Conservation (phyloP, 2,797 vertebrate genomes). For the Clarias platycephalus region DNA sequence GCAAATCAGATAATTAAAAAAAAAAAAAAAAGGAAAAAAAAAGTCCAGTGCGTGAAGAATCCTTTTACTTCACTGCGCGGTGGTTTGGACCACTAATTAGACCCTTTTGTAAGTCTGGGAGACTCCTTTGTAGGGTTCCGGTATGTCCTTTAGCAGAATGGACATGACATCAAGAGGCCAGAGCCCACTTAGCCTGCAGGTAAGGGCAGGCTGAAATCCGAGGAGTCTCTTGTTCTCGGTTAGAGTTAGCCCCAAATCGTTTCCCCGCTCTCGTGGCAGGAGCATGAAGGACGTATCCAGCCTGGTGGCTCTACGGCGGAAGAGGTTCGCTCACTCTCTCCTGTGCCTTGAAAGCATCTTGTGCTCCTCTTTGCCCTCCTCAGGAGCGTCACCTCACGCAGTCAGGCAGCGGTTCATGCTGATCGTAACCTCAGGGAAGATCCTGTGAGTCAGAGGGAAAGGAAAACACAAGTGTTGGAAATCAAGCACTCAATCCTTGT, state of each 20-base stretch:
- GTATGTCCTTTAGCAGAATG: conserved; percentile 75
- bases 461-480: not conserved
- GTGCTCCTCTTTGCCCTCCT: conserved; percentile 34
- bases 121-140: conserved; percentile 78
- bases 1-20: conserved; percentile 56
- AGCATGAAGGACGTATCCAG: conserved; percentile 76
- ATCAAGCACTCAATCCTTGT: not conserved
- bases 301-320: conserved; percentile 46
- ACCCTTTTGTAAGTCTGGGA: conserved; percentile 79
- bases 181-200: conserved; percentile 72
- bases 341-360: conserved; percentile 35
- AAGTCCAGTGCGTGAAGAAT: conserved; percentile 72
- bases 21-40: conserved; percentile 53
- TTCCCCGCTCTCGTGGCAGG: conserved; percentile 64
- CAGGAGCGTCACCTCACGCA: conserved; percentile 40
- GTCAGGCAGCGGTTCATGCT: conserved; percentile 44
- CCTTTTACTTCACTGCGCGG: conserved; percentile 75
- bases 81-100: conserved; percentile 81
- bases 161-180: conserved; percentile 85
- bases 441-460: conserved; percentile 23
- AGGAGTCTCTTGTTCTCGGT: conserved; percentile 71
- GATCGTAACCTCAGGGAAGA: conserved; percentile 22
- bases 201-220: conserved; percentile 71
- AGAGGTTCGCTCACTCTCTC: conserved; percentile 29
- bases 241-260: conserved; percentile 70